These are phyloP conservation scores for Fregetta grallaria DNA, from an alignment of 2,113 vertebrate genomes.

Conservation along the genomic window DNA sequence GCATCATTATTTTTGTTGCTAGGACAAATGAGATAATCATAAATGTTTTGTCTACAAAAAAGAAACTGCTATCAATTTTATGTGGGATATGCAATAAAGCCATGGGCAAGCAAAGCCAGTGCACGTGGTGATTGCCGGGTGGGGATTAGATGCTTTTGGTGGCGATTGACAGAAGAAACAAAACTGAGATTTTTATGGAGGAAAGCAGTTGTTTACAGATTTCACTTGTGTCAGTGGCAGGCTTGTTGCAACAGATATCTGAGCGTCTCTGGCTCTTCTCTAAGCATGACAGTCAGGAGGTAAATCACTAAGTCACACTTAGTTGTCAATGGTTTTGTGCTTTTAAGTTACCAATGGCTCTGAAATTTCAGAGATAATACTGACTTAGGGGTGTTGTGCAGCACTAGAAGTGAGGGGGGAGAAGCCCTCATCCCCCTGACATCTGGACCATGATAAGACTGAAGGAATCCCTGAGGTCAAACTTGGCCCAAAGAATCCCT, in stretches of 20 bases:
- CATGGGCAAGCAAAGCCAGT: not conserved
- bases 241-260: slow-evolving; percentile 14
- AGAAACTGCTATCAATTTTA: slow-evolving; percentile 4
- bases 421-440: not conserved
- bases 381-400: slow-evolving; percentile 10
- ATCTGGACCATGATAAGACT: not conserved
- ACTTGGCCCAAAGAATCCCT: slow-evolving; percentile 23
- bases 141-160: not conserved
- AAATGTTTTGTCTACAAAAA: slow-evolving; percentile 31
- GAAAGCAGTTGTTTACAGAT: not conserved
- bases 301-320: slow-evolving; percentile 35
- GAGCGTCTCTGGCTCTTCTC: not conserved
- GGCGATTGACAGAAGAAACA: not conserved
- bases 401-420: not conserved
- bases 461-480: slow-evolving; percentile 43
- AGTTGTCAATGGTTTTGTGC: slow-evolving; percentile 9
- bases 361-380: slow-evolving; percentile 38
- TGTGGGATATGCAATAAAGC: not conserved
- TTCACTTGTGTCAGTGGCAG: not conserved
- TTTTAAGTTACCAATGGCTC: slow-evolving; percentile 35
- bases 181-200: not conserved
- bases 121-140: not conserved
- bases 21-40: not conserved
- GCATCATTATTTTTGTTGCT: slow-evolving; percentile 17
- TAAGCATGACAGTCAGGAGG: not conserved